Evolutionary conservation across 2,888 invertebrate species (phyloP).

Genomic region (Athalia circularis): DNA sequence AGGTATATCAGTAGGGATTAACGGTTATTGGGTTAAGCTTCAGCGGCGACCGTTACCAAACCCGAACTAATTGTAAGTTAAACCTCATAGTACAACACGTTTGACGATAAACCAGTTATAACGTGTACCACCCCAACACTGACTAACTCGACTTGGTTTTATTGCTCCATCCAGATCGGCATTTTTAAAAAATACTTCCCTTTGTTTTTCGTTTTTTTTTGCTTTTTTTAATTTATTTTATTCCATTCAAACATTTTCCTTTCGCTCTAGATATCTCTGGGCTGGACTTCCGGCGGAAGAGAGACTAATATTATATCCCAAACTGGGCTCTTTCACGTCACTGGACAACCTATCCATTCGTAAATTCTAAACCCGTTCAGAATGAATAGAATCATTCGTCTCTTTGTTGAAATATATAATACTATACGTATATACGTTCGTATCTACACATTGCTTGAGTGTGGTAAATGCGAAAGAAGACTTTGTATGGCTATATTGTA

Average conservation of each 20-base stretch:
- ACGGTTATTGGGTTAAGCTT: slow-evolving; percentile 34
- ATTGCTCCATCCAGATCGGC: not conserved
- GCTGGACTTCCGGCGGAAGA: not conserved
- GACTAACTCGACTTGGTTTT: not conserved
- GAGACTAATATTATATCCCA: not conserved
- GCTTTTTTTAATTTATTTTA: too few species aligned
- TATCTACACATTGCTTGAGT: not conserved
- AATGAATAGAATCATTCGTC: not conserved
- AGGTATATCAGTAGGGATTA: slow-evolving; percentile 3
- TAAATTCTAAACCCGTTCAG: not conserved
- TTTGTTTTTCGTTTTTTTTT: too few species aligned
- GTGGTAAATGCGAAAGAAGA: not conserved
- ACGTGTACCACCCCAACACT: not conserved
- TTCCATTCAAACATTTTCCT: too few species aligned
- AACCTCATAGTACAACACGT: slow-evolving; percentile 27
- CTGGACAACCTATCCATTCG: not conserved
- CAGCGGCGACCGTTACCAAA: slow-evolving; percentile 20
- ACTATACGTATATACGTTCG: not conserved
- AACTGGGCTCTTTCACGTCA: not conserved
- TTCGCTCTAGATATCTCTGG: not conserved
- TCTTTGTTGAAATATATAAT: not conserved
- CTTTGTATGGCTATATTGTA: not conserved
- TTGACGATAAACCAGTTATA: slow-evolving; percentile 30
- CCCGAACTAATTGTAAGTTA: slow-evolving; percentile 18
- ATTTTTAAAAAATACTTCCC: too few species aligned